Base-by-base conservation (phyloP, 2,888 invertebrate species). In the Osmoderma eremita region DNA sequence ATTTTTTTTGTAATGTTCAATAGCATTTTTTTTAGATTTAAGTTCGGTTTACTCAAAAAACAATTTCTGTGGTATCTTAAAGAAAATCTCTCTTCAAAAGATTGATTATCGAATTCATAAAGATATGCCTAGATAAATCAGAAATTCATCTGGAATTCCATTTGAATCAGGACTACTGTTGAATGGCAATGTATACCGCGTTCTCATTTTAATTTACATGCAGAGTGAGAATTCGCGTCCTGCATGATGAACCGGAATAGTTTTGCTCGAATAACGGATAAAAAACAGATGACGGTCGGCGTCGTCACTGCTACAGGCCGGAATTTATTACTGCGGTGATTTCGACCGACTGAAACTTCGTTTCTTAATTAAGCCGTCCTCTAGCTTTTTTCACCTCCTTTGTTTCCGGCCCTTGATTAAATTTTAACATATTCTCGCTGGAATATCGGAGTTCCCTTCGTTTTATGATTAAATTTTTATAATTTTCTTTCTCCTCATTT, bases 281-380 rank as follows among this genome's bases (percentile, higher is more conserved):
- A 61, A 61, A 61, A 48, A 61, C 58, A 61, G 58, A 61, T 36
- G 54, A 38, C 54, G 54, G 20, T 54, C 30, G 54, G 13, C 38
- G 54, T 13, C 54, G 54, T 38, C 30, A 30, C 13, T 39, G 39
- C n/a, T 39, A 18, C 17, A n/a, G 39, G 17, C 49, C 49, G 54
- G 39, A 54, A 54, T 54, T 54, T 54, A 54, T 54, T 54, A 54
- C 54, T 54, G 54, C 54, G 39, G 54, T 54, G 54, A 54, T 54
- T 54, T 54, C 54, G 54, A 54, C 54, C 54, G 58, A 61, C 45
- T 61, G 58, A 48, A 61, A 61, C 45, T 61, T 61, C 58, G 58
- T 61, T 61, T 61, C 58, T 61, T 61, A 61, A 61, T 61, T 61
- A 61, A 61, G 58, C 45, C 36, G 45, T 20, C 20, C 53, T 53